Evolutionary conservation across 2,888 invertebrate species (phyloP), one percentile per base, ranked within the genome.

Genomic region (Nephrotoma flavescens): DNA sequence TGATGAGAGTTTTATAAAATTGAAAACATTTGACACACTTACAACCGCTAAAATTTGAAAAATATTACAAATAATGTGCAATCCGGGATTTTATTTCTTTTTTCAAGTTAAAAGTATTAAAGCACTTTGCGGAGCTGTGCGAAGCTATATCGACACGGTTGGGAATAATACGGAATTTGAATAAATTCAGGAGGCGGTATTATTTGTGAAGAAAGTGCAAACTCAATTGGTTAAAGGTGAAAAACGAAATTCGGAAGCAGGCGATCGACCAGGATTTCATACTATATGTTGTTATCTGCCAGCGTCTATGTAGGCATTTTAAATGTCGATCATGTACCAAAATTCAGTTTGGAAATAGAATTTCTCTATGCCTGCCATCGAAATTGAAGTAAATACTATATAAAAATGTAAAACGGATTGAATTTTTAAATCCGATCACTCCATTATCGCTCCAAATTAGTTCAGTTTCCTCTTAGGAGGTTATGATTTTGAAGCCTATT

Each of bases 31-130:
- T 92, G 87, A 87, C 89, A 6, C 86, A 88, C 19, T 88, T 92
- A 45, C 90, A 91, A 89, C 91, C 91, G 42, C 89, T 96, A 86
- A 94, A 95, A 89, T 92, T 97, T 86, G 95, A 95, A 44, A 93
- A 94, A 87, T 96, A 96, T 89, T 92, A 93, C 6, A 96, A 96
- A 96, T 2, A 31, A 31, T 31, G 93, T 97, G 87, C 94, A 86
- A 94, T 96, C 0, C 94, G 95, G 87, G 94, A 95, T 83, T 91
- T 97, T 9, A 92, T 96, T 90, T 94, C 95, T 0, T 92, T 97
- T 1, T 95, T 96, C 89, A 96, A 96, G 91, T 92, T 95, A 89
- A 91, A 92, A 0, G 90, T 92, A 6, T 92, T 97, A 42, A 93
- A 93, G 71, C 93, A 94, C 57, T 87, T 90, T 96, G 88, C 92